Evolutionary conservation across 1,140 invertebrate species (phyloP).

Genomic region (Hycleus phaleratus): DNA sequence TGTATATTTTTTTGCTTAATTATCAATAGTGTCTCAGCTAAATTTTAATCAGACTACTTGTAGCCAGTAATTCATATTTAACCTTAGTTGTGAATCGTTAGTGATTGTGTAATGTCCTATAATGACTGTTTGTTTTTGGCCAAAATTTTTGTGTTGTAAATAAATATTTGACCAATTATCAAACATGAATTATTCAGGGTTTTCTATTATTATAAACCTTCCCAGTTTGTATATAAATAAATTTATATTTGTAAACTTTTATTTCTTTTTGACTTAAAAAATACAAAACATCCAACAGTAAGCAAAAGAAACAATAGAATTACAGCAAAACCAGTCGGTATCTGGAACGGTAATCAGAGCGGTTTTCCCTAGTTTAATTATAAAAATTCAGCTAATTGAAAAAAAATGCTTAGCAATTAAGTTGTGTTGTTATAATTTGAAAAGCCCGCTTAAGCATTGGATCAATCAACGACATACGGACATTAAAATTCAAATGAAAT

Average conservation of each 20-base stretch:
- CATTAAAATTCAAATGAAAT: too few relatives aligned
- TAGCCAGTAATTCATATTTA: slow-evolving; percentile 28
- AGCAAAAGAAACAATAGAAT: too few relatives aligned
- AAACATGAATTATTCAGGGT: slow-evolving; percentile 30
- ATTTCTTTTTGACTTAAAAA: slow-evolving; percentile 1
- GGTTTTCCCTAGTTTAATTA: too few relatives aligned
- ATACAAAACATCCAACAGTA: too few relatives aligned
- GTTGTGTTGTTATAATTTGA: too few relatives aligned
- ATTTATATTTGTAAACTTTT: slow-evolving; percentile 39
- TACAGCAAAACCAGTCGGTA: too few relatives aligned
- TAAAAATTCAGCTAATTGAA: too few relatives aligned
- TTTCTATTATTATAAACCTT: slow-evolving; percentile 36
- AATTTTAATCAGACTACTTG: slow-evolving; percentile 33
- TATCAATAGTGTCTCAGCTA: slow-evolving; percentile 2
- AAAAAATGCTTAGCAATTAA: too few relatives aligned
- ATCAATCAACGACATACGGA: too few relatives aligned
- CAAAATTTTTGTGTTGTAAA: slow-evolving; percentile 16
- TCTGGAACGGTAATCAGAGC: too few relatives aligned
- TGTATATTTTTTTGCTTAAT: neutral
- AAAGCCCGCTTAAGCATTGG: too few relatives aligned
- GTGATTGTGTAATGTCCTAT: slow-evolving; percentile 25
- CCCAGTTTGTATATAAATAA: slow-evolving; percentile 41
- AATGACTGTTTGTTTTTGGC: slow-evolving; percentile 31
- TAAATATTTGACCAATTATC: slow-evolving; percentile 18
- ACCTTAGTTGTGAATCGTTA: slow-evolving; percentile 33